phyloP scores from a whole-genome alignment of 2,888 invertebrate species.

The Dryocosmus kuriphilus region DNA sequence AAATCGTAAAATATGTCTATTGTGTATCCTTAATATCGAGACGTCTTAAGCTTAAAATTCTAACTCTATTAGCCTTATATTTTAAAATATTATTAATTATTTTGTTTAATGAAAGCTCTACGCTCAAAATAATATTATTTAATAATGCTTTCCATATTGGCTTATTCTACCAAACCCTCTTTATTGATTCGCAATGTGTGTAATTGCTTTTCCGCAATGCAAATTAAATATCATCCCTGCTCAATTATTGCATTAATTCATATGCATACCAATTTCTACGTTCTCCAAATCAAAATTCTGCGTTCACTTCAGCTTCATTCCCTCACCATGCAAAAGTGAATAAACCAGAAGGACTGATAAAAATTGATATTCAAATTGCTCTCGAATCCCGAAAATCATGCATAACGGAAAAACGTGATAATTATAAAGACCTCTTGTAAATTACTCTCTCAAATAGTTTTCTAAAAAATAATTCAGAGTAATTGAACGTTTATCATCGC shows the following conservation, averaged over 20 bases:
- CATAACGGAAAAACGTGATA: neutral
- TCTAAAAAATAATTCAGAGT: neutral
- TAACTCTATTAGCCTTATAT: too few species aligned
- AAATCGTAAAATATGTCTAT: too few species aligned
- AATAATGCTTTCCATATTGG: neutral
- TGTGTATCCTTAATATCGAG: too few species aligned
- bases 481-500: neutral
- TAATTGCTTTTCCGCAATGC: constrained; percentile 21
- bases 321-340: neutral
- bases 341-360: constrained; percentile 19
- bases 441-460: neutral
- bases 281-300: constrained; percentile 28
- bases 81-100: too few species aligned
- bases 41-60: too few species aligned
- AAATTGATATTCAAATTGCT: constrained; percentile 31
- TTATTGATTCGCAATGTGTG: constrained; percentile 14
- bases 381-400: neutral
- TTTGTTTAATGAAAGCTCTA: neutral
- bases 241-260: constrained; percentile 30
- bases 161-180: constrained; percentile 20
- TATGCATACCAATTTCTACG: constrained; percentile 26
- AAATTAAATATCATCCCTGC: constrained; percentile 34
- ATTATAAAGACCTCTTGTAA: neutral
- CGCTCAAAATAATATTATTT: neutral
- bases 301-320: constrained; percentile 23